These are phyloP conservation scores for Tortrix viridana DNA, from an alignment of 2,888 invertebrate species.

Conservation along the genomic window DNA sequence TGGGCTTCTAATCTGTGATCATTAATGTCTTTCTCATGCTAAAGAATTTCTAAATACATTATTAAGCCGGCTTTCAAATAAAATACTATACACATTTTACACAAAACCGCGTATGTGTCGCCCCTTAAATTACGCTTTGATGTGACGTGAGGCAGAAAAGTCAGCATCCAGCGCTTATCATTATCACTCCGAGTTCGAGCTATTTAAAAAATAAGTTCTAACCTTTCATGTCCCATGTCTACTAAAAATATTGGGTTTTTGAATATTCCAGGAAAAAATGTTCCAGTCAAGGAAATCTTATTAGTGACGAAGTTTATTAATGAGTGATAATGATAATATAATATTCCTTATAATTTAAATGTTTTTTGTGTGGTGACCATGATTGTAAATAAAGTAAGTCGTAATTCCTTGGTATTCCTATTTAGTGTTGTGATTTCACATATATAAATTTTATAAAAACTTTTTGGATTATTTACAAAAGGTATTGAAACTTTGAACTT, in stretches of 20 bases:
- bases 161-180: constrained; percentile 29
- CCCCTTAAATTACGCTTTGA: no score
- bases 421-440: background rate
- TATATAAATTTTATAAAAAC: background rate
- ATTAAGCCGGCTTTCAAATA: no score
- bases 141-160: constrained; percentile 33
- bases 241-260: constrained; percentile 2
- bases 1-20: no score
- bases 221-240: constrained; percentile 18
- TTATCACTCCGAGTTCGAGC: constrained; percentile 32
- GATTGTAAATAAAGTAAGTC: constrained; percentile 30
- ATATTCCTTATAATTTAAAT: constrained; percentile 2
- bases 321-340: background rate
- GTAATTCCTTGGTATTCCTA: constrained; percentile 8
- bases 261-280: background rate
- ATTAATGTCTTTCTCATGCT: no score
- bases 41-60: no score
- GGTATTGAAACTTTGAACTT: constrained; percentile 35
- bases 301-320: background rate
- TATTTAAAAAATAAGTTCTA: constrained; percentile 25
- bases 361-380: constrained; percentile 9
- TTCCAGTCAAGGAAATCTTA: background rate
- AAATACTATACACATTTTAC: no score
- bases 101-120: no score
- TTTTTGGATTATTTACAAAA: constrained; percentile 30